These are phyloP conservation scores for Drosophila subobscura DNA, from an alignment of 1,140 invertebrate genomes.

Conservation along the genomic window DNA sequence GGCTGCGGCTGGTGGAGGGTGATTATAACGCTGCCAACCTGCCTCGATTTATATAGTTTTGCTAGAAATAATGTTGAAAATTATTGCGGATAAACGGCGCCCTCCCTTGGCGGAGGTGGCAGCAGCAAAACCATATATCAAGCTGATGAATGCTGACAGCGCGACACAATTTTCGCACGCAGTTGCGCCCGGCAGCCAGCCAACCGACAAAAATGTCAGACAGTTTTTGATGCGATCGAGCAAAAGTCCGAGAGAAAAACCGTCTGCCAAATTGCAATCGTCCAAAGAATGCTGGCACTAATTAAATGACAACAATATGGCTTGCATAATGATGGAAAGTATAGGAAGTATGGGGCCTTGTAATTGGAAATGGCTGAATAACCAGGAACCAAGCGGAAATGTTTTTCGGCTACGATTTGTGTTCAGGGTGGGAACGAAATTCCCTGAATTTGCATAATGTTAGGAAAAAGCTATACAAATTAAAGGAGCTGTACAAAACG, in stretches of 20 bases:
- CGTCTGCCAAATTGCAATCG: conserved; percentile 52
- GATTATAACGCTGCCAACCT: conserved; percentile 49
- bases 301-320: conserved; percentile 43
- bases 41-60: conserved; percentile 25
- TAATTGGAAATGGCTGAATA: conserved; percentile 22
- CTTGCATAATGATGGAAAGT: conserved; percentile 17
- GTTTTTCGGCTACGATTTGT: background rate
- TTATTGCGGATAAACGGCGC: conserved; percentile 41
- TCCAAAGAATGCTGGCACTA: conserved; percentile 49
- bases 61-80: conserved; percentile 40
- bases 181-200: conserved; percentile 54
- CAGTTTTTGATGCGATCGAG: conserved; percentile 44
- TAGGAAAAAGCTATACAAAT: no score
- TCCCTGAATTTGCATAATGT: no score
- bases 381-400: conserved; percentile 30
- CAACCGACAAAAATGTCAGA: conserved; percentile 70
- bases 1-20: conserved; percentile 13
- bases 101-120: background rate
- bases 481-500: no score
- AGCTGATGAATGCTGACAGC: conserved; percentile 47
- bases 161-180: conserved; percentile 68
- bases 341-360: background rate
- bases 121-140: conserved; percentile 61
- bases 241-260: conserved; percentile 26
- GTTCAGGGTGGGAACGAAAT: no score